Base-by-base conservation (phyloP, 2,888 invertebrate species). In the Eilema sororculum region DNA sequence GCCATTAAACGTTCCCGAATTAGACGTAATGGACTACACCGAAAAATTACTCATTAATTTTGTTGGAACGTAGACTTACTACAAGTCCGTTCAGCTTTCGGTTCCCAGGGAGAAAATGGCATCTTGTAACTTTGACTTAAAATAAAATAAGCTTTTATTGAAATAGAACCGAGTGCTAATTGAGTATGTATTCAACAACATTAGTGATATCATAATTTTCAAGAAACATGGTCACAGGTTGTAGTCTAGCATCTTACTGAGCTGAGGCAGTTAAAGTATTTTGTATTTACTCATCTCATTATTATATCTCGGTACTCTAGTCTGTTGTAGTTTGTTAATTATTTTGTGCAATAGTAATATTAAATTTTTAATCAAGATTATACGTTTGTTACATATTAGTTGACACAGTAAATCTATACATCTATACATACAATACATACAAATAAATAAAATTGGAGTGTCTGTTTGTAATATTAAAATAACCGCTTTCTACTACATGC, bases 1-100 rank as follows among this genome's bases (percentile, higher is more conserved):
- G 83, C 78, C 74, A 76, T 80, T 83, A 81, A 82, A 81, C 73
- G 73, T 68, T 80, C 74, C 80, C 73, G 76, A 80, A 80, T 80
- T 74, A 79, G 77, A 75, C 74, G 72, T 68, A 77, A 83, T 77
- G 77, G 74, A 68, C 56, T 58, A 57, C 66, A 41, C 41, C 65
- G 65, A 69, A 70, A 70, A 62, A 65, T 65, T 65, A 61, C 71
- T 59, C 60, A 59, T 68, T 68, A 60, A 62, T 57, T 67, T 66
- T n/a, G 58, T 61, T 61, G 65, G 61, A 66, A 65, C 61, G 68
- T 60, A 61, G 58, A 57, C 64, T 63, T 33, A 30, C 24, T 30
- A 65, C 57, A 46, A 28, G 13, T 33, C 6, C 22, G 37, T 70
- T 70, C 9, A n/a, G 65, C 28, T 60, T 65, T 25, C 12, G 22